A percentile compares a stretch with the other conserved stretches of the same genome.
These are phyloP conservation scores for Columba guinea DNA, from an alignment of 2,797 vertebrate species.

Conservation along the genomic window DNA sequence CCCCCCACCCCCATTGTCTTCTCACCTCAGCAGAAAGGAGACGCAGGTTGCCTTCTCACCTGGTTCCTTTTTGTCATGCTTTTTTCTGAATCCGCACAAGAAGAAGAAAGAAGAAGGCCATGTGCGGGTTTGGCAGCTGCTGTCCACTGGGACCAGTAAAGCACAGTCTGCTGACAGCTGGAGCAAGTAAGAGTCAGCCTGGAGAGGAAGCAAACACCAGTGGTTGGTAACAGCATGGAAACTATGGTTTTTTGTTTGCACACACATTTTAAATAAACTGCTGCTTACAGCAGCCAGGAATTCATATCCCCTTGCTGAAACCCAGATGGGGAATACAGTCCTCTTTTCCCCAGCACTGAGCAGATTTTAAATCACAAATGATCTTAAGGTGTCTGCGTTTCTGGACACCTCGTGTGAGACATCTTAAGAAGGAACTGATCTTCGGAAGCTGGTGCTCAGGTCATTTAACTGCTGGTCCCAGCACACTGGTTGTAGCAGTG, in stretches of 20 bases:
- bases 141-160: not conserved
- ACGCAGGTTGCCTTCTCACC: not conserved
- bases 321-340: not conserved
- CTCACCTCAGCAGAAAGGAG: not conserved
- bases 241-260: not conserved
- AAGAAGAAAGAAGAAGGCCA: not conserved
- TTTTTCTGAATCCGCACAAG: not conserved
- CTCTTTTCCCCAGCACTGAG: not conserved
- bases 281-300: not conserved
- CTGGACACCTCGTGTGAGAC: not conserved
- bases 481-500: not conserved
- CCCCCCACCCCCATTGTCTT: not conserved
- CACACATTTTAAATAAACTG: not conserved
- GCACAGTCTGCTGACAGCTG: not conserved
- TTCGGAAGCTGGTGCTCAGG: not conserved
- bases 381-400: not conserved
- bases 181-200: not conserved
- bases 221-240: not conserved
- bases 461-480: not conserved
- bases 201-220: not conserved
- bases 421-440: not conserved
- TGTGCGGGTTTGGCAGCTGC: not conserved
- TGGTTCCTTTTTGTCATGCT: not conserved
- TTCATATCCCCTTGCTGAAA: not conserved
- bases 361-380: not conserved